Base-by-base conservation (phyloP, 2,888 invertebrate genomes). In the Tridacna crocea region DNA sequence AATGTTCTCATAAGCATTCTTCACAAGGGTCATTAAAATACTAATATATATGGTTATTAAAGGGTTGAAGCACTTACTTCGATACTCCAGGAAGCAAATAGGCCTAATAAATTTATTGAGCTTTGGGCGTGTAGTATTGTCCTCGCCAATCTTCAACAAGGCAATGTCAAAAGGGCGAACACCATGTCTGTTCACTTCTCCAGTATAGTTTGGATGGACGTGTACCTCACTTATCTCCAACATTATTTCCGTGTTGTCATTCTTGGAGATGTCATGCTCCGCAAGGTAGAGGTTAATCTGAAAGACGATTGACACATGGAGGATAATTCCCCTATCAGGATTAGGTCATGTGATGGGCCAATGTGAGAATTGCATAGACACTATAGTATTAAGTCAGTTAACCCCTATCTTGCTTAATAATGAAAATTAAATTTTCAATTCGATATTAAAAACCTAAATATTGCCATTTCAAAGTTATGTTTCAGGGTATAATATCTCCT, bases 161-260 rank as follows among this genome's bases (percentile, higher is more conserved):
- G 85, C 85, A 24, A 85, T 63, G 46, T 85, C 85, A 68, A 82
- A 77, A 2, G 75, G 80, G n/a, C 73, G 47, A n/a, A 85, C 77
- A 8, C 65, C 76, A 22, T 78, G 27, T 11, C 46, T 24, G 22
- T 70, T 68, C 15, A 46, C n/a, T 11, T 78, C 60, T 17, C 82
- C 82, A 4, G 80, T 82, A 46, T 82, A 85, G 48, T 68, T 73
- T 3, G 75, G 75, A 47, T 85, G 85, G 13, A 85, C 47, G 8
- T 55, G 72, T 3, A 85, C 68, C 26, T 70, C 60, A 0, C n/a
- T 12, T 0, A 82, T 72, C 12, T 46, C 24, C 0, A 73, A 65
- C 75, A 75, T 73, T 10, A 70, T 24, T 63, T 85, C 79, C 17
- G 66, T 51, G 11, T 51, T 3, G 19, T 84, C 82, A 24, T 10